Base-by-base conservation (phyloP, 2,888 invertebrate genomes). In the Melieria crassipennis region DNA sequence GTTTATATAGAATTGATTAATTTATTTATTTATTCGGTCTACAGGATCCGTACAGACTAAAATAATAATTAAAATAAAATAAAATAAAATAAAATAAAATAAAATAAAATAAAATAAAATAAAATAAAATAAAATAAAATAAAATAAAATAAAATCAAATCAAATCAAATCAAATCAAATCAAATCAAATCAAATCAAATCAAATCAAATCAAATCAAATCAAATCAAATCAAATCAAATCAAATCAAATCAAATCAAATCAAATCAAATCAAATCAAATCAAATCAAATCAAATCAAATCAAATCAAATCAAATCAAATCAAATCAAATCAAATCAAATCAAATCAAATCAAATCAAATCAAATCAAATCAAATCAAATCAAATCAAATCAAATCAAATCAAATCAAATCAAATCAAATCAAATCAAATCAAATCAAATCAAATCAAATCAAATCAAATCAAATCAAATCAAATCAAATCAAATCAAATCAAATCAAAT, bases 31-130 rank as follows among this genome's bases (percentile, higher is more conserved):
- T 30, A 30, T 30, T 30, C 3, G 3, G 30, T 30, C 2, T 30
- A 3, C 30, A 30, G 30, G 2, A 30, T 30, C 30, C 30, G 1
- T 30, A 3, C 30, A 30, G 30, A 30, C 30, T 30, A 30, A 30
- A 30, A 30, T 30, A 30, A 1, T 16, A 11, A 10, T 10, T 11
- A 55, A 55, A 55, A 55, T 55, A 55, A 55, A 3, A 11, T 55
- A 55, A 55, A 55, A 55, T 11, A 55, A 55, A 55, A 55, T 11
- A n/a, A 55, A 55, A 11, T 55, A 55, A 55, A 55, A 55, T 55
- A 55, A 55, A 55, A 5, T 55, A 5, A 55, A 55, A 55, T 55
- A 55, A 55, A 55, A 55, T 55, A 55, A 55, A 55, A n/a, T 55
- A 9, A 55, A 55, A 55, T 11, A 55, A 55, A 55, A 9, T 55